A percentile compares a stretch with the other conserved stretches of the same genome.
phyloP scores from a whole-genome alignment of 2,888 invertebrate genomes.

The Lochmaea crataegi region DNA sequence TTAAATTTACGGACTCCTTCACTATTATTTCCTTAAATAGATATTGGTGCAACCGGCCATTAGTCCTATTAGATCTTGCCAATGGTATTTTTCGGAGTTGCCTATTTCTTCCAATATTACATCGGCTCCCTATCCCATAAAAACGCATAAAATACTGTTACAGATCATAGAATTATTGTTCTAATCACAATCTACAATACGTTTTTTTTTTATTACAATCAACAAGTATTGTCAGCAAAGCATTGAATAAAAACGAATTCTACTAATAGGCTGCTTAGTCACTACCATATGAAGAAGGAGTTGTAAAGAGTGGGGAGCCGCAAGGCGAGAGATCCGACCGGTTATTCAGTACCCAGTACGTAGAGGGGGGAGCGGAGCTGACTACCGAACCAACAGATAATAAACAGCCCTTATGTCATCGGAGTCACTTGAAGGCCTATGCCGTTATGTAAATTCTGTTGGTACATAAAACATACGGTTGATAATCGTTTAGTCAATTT shows the following conservation, averaged over 20 bases:
- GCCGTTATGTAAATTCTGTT: constrained; percentile 27
- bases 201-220: background rate
- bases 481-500: constrained; percentile 10
- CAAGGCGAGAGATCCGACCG: constrained; percentile 10
- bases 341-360: constrained; percentile 3
- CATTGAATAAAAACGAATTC: background rate
- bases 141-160: too few species aligned
- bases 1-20: too few species aligned
- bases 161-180: too few species aligned
- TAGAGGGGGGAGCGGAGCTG: constrained; percentile 22
- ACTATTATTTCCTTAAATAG: too few species aligned
- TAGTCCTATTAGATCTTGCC: too few species aligned
- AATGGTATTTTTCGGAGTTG: too few species aligned
- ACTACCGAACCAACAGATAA: constrained; percentile 17
- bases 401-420: constrained; percentile 33
- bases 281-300: constrained; percentile 14
- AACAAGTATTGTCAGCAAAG: background rate
- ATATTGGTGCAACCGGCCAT: too few species aligned
- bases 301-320: constrained; percentile 20
- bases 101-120: too few species aligned
- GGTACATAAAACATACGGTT: constrained; percentile 18
- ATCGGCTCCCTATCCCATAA: too few species aligned
- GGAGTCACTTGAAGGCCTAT: constrained; percentile 21
- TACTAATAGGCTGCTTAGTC: constrained; percentile 2
- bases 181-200: too few species aligned